Base-by-base conservation (phyloP, 64 coral and sea anemone genomes). In the Pocillopora verrucosa region DNA sequence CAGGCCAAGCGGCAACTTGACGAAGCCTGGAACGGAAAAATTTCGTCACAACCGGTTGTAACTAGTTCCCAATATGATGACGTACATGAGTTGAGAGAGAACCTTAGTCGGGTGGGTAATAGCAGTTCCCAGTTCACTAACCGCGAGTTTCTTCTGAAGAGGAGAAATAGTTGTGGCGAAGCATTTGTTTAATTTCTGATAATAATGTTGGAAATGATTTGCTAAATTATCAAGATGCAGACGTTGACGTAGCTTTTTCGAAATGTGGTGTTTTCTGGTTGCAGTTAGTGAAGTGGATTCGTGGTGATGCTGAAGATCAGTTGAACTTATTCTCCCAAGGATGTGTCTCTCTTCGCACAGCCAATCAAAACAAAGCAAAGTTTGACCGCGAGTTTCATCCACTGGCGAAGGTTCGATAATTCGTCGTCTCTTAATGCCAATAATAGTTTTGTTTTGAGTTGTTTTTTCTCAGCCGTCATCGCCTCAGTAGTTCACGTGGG, bases 251-350 rank as follows among this genome's bases (percentile, higher is more conserved):
- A 7, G 41, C 41, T 45, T 17, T 62, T 35, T 2, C 64, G 56
- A 45, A 51, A 62, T 70, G 17, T 83, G 4, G 69, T 70, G 41
- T 63, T 83, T 10, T 75, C 35, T 51, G 41, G 11, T 60, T 74
- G 37, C 57, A 96, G 94, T 69, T 96, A 22, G 78, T 96, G 20
- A 92, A 88, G 34, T 96, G 90, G 94, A 96, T 96, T 79, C 90
- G 82, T 45, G 73, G 88, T 24, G 90, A 92, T 73, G 94, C 90
- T 17, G 84, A 91, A 84, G 36, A 72, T 61, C 86, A 88, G 22
- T 61, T 88, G 9, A 65, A 77, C 86, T 76, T 60, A 63, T 78
- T 88, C 60, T 76, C 73, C 16, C 34, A 82, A 80, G 83, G 58
- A 65, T 57, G 61, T 13, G 81, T 74, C 73, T 90, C 93, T 35